Evolutionary conservation across 2,888 invertebrate genomes (phyloP), one percentile per base, ranked within the genome.

Genomic region (Bombyx huttoni): DNA sequence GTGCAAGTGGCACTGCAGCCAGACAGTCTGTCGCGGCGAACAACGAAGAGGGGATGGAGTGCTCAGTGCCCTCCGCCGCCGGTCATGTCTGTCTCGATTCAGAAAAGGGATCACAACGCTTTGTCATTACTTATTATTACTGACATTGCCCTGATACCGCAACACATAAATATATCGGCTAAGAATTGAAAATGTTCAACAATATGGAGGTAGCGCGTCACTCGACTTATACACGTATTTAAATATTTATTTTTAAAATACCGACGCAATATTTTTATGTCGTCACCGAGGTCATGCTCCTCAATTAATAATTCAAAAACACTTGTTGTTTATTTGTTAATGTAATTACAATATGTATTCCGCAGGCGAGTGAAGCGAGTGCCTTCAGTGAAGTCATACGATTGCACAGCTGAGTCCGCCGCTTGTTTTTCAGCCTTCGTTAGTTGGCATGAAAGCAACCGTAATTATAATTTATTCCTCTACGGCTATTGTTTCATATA

Each of bases 391-490:
- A 24, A 33, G 48, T 48, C 48, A 48, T 48, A n/a, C n/a, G 34
- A 10, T 53, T 47, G 49, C 47, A 49, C 53, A 53, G 51, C 49
- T 53, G 53, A 24, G 13, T 34, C 12, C 5, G 12, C 40, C 40
- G 40, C 13, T 35, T 51, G 51, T 53, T 53, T 53, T 53, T 47
- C 53, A 51, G 24, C 47, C 13, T 34, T 48, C 48, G 48, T n/a
- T 48, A 48, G 48, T 24, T 49, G 47, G 35, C 51, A 35, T 49
- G 49, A 49, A 46, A 12, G 35, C 46, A 50, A 24, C 14, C n/a
- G 24, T 53, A 33, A 52, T 52, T 52, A 13, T 50, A 52, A 50
- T 52, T 50, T 47, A 50, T 50, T 52, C 50, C 13, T 13, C 45
- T 14, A 10, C 47, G 13, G 33, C 47, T 33, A 52, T 50, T 52